Evolutionary conservation across 2,888 invertebrate species (phyloP).

Genomic region (Neelides folsomi): DNA sequence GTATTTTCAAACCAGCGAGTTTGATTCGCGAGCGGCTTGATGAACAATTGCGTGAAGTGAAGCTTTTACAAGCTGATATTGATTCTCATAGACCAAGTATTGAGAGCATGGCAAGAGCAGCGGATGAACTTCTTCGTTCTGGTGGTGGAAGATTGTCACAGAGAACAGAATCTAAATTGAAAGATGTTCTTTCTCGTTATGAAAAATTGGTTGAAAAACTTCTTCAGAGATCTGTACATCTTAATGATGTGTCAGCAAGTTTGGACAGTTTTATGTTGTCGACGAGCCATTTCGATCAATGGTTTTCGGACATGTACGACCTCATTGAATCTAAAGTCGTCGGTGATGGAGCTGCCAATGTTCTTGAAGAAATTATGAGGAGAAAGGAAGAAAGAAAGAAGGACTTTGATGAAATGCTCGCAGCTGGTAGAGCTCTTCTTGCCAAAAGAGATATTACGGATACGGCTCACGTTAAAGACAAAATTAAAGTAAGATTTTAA

Average conservation of each 20-base stretch:
- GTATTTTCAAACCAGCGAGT: constrained; percentile 67
- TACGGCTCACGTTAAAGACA: constrained; percentile 65
- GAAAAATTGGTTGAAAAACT: constrained; percentile 72
- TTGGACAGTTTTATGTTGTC: constrained; percentile 55
- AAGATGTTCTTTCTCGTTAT: constrained; percentile 67
- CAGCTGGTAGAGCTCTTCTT: constrained; percentile 65
- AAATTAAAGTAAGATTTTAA: constrained; percentile 50
- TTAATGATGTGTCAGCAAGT: constrained; percentile 61
- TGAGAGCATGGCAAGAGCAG: constrained; percentile 63
- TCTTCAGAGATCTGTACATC: constrained; percentile 61
- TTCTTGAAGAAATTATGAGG: constrained; percentile 51
- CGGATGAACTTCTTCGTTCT: constrained; percentile 63
- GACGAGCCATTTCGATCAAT: constrained; percentile 55
- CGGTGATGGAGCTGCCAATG: constrained; percentile 46
- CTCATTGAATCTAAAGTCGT: constrained; percentile 60
- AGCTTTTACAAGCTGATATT: constrained; percentile 65
- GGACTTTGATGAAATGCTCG: constrained; percentile 62
- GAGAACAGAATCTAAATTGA: constrained; percentile 75
- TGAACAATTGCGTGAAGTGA: constrained; percentile 78
- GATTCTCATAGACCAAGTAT: constrained; percentile 75
- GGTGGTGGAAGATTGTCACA: constrained; percentile 73
- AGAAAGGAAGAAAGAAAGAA: constrained; percentile 46
- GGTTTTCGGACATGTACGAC: constrained; percentile 56
- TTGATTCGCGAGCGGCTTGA: constrained; percentile 69
- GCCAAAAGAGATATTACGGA: constrained; percentile 79